Evolutionary conservation across 2,113 vertebrate genomes (phyloP).

Genomic region (Cervus canadensis): DNA sequence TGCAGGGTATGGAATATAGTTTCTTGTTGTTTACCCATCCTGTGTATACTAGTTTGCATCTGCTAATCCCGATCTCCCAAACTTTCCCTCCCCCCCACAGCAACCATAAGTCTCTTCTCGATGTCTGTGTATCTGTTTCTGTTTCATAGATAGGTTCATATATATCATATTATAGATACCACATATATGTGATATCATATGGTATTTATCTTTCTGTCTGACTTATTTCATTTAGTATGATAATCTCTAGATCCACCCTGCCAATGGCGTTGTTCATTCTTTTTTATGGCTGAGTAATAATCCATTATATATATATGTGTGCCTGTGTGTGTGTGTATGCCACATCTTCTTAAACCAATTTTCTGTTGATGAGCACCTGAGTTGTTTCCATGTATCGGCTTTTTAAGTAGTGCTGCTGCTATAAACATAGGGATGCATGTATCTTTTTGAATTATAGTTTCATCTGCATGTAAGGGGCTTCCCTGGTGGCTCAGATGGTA

Average conservation of each 20-base stretch:
- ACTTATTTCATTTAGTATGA: background rate
- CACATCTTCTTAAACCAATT: background rate
- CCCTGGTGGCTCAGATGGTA: background rate
- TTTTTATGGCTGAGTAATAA: background rate
- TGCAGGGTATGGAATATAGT: background rate
- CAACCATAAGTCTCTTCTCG: background rate
- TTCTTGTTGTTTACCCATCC: background rate
- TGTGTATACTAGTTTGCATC: background rate
- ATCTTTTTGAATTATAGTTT: background rate
- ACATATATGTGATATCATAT: background rate
- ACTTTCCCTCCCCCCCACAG: background rate
- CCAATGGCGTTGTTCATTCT: background rate
- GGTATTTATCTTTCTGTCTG: background rate
- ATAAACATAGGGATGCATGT: background rate
- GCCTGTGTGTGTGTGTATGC: background rate
- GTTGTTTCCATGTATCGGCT: background rate
- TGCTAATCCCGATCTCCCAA: background rate
- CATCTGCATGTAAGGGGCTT: background rate
- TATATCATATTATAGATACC: background rate
- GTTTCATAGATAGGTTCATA: background rate
- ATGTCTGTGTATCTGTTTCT: background rate
- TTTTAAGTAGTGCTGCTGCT: background rate
- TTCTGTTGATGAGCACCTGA: background rate
- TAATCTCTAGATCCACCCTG: background rate
- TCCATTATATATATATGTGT: background rate